Percentiles rank a stretch among this genome's conserved stretches.
Conservation (phyloP, 2,113 vertebrate species). For the Cyprinus carpio region DNA sequence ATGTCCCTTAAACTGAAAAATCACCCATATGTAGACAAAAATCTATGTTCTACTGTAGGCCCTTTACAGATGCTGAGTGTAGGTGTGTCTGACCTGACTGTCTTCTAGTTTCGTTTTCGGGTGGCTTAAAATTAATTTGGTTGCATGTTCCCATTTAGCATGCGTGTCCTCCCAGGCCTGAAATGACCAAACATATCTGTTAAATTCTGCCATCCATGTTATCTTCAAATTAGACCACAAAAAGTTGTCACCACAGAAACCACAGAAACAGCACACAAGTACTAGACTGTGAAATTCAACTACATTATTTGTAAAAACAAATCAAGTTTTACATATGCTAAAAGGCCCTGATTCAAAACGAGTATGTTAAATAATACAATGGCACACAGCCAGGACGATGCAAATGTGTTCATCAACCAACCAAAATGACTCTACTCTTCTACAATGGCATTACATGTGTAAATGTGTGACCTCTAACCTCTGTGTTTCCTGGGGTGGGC, state of each 20-base stretch:
- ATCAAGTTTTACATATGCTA: neutral
- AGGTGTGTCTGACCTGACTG: constrained; percentile 73
- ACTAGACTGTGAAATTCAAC: neutral
- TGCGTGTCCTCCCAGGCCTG: constrained; percentile 97
- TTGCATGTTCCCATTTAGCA: constrained; percentile 93
- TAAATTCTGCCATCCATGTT: neutral
- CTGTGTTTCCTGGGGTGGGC: constrained; percentile 91
- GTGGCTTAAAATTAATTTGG: constrained; percentile 92
- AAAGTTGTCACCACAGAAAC: neutral
- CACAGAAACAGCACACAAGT: neutral
- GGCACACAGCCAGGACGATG: neutral
- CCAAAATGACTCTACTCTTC: neutral
- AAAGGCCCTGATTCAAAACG: neutral
- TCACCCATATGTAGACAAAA: neutral
- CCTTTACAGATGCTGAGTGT: too few species aligned
- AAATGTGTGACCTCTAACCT: constrained; percentile 72
- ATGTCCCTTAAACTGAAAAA: neutral
- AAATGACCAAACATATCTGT: constrained; percentile 45
- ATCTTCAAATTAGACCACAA: neutral
- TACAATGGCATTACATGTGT: neutral
- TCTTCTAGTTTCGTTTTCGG: constrained; percentile 96
- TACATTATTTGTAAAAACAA: neutral
- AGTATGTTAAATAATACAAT: neutral
- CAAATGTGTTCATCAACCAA: neutral
- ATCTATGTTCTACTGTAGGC: neutral